Evolutionary conservation across 2,113 vertebrate species (phyloP), one percentile per base, ranked within the genome.

Genomic region (Indicator indicator): DNA sequence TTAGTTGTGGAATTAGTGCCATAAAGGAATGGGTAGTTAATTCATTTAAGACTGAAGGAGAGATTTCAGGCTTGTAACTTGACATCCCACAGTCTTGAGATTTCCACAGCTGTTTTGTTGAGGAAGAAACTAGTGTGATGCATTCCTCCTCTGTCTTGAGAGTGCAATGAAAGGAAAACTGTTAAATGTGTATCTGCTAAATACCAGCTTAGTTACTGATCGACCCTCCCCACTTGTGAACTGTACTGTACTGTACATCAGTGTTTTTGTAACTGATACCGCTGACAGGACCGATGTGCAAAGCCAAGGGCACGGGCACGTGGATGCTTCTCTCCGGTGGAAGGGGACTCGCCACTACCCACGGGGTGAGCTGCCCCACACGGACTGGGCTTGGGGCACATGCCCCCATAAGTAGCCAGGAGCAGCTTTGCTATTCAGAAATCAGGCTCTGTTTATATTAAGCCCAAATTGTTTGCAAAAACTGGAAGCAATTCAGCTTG

Each of bases 401-500:
- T 73, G 83, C 56, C 78, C 67, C 75, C 90, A n/a, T 38, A 77
- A 58, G 89, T 91, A 93, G 95, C 95, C 94, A 97, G 91, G 92
- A 92, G 88, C 83, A 91, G 92, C 94, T 96, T 93, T 93, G 83
- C 83, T 95, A 95, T 87, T 88, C 83, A 79, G 83, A 94, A 95
- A 94, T 83, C 94, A 88, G 77, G 84, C 88, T 94, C 92, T 93
- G 95, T 89, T 96, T 91, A 92, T 80, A 96, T 96, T 90, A 92
- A 94, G 84, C 94, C 89, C 86, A 88, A 95, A 96, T 90, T 89
- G 95, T 95, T 97, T 93, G 89, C 95, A 95, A 95, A 95, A 96
- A 96, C 93, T 96, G 95, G 94, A 95, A 96, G 89, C 93, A 88
- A 93, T 96, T 94, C 95, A 97, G 96, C 94, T 94, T 96, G 95